A percentile compares a stretch with the other conserved stretches of the same genome.
phyloP scores from a whole-genome alignment of 2,888 invertebrate species.

The Scaptomyza flava region DNA sequence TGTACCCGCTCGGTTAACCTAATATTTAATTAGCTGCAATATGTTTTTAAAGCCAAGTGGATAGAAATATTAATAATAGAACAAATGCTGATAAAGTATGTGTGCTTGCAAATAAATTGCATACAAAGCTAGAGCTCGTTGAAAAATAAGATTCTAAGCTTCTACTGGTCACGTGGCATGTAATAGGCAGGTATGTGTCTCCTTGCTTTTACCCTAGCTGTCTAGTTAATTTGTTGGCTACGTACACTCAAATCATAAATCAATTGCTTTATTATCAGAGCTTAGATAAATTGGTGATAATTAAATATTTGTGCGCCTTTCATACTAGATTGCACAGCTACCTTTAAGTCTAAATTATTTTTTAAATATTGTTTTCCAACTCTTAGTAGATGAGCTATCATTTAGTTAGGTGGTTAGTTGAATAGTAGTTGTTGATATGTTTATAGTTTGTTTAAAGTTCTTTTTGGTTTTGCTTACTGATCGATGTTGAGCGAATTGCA shows the following conservation, averaged over 20 bases:
- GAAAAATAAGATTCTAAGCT: background rate
- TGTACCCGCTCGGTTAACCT: background rate
- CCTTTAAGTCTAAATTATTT: background rate
- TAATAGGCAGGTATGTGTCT: conserved; percentile 12
- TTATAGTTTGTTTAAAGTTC: no score
- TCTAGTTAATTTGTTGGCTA: conserved; percentile 29
- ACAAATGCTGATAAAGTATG: conserved; percentile 2
- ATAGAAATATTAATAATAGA: background rate
- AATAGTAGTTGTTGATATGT: no score
- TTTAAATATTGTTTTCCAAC: background rate
- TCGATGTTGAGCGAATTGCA: no score
- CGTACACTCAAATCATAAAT: conserved; percentile 25
- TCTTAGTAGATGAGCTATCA: background rate
- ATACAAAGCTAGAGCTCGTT: background rate
- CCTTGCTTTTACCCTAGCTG: conserved; percentile 1
- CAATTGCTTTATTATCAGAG: conserved; percentile 30
- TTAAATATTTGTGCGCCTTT: background rate
- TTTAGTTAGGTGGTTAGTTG: background rate
- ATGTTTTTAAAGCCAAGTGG: background rate
- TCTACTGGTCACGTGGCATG: conserved; percentile 1
- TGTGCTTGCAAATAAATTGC: background rate
- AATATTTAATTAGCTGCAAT: background rate
- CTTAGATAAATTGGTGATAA: conserved; percentile 22
- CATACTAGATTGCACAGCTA: background rate
- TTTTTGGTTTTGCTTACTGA: no score